Evolutionary conservation across 2,797 vertebrate genomes (phyloP), one percentile per base, ranked within the genome.

Genomic region (Leptodactylus fallax): DNA sequence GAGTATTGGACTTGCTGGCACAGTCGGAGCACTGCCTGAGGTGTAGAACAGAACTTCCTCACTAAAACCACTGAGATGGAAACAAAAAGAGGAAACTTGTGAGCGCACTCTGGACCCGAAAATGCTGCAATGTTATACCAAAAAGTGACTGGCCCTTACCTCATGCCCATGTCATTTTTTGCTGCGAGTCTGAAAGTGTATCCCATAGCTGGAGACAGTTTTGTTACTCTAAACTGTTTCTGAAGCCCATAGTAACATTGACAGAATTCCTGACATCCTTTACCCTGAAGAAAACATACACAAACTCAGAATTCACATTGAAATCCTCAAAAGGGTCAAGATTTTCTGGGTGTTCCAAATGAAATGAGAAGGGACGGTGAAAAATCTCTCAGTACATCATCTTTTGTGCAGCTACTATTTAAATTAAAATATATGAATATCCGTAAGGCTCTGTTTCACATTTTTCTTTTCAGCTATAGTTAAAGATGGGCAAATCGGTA

Each of bases 131-230:
- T 9, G 6, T 19, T 49, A n/a, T 49, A n/a, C 36, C 36, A 36
- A 36, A 6, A 49, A 11, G 9, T 36, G 11, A 19, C 21, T 1
- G 74, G 27, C 45, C 89, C 91, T 93, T 95, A 99, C 98, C 98
- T 99, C 91, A 93, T 92, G 90, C 98, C 98, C 95, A 98, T 94
- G 92, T 99, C 97, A 88, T 99, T 99, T 97, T 97, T 98, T 94
- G 97, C 98, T 85, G 97, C 96, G 69, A 99, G 94, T 90, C 98
- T 97, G 94, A 99, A 99, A 90, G 96, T 97, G 94, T 98, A 99
- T 94, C 96, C 97, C 89, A 96, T 97, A 89, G 98, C 97, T 91
- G 98, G 97, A 87, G 96, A 97, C 67, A 99, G 95, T 94, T 99
- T 99, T 92, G 96, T 97, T 92, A 99, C 95, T 92, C 96, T 96